phyloP scores from a whole-genome alignment of 2,113 vertebrate genomes.

The Mustelus asterias region DNA sequence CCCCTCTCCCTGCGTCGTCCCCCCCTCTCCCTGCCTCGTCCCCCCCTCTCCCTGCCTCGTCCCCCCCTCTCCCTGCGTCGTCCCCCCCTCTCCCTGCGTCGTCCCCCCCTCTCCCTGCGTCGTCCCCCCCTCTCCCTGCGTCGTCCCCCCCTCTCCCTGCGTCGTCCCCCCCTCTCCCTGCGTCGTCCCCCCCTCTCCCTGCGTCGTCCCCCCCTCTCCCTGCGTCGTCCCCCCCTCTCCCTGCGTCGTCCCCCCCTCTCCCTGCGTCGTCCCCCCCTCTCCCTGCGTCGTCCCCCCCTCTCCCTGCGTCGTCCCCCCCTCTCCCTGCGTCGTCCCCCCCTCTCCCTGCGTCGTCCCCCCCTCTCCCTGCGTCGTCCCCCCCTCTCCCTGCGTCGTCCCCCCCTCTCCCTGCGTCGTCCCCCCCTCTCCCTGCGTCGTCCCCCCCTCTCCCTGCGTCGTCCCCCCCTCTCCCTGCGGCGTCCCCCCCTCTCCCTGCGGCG shows the following conservation, averaged over 20 bases:
- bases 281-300: not conserved
- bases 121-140: not conserved
- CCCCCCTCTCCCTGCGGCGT: no score
- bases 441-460: no score
- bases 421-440: not conserved
- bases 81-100: not conserved
- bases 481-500: no score
- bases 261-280: not conserved
- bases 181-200: conserved; percentile 37
- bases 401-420: conserved; percentile 45
- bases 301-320: no score
- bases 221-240: not conserved
- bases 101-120: accelerated
- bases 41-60: no score
- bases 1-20: not conserved
- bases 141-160: not conserved
- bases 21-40: no score
- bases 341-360: not conserved
- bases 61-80: not conserved
- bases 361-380: no score
- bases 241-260: no score
- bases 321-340: conserved; percentile 44
- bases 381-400: no score
- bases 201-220: conserved; percentile 27
- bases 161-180: not conserved